Evolutionary conservation across 37 sponge, comb jelly and placozoan species (phyloP).

Genomic region (Axinella damicornis): DNA sequence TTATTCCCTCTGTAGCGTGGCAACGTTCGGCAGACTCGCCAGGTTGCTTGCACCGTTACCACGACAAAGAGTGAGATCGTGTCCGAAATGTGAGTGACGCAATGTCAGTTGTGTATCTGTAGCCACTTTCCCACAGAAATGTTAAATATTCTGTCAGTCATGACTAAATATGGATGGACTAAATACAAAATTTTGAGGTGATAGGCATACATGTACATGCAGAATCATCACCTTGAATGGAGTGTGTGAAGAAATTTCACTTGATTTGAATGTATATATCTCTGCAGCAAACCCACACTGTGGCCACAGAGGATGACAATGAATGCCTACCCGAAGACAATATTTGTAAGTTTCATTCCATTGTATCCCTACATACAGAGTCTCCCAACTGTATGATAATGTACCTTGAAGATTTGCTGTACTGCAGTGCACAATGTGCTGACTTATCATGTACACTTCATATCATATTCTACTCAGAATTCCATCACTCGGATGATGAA

Average conservation of each 20-base stretch:
- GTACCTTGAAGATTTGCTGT: too few species aligned
- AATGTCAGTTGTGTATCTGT: not conserved
- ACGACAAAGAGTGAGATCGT: conserved; percentile 29
- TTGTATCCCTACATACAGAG: too few species aligned
- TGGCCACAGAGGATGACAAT: conserved; percentile 64
- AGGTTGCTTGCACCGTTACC: conserved; percentile 33
- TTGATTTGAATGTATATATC: not conserved
- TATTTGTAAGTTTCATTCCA: conserved; percentile 47
- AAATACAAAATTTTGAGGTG: too few species aligned
- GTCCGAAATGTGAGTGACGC: conserved; percentile 28
- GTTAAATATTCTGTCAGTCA: too few species aligned
- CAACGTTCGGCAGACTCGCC: conserved; percentile 34
- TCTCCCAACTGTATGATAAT: too few species aligned
- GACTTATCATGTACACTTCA: too few species aligned
- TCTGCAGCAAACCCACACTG: conserved; percentile 30
- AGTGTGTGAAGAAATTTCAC: not conserved
- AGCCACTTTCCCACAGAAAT: not conserved
- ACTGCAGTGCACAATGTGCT: too few species aligned
- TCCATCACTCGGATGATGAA: conserved; percentile 41
- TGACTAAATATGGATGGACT: too few species aligned
- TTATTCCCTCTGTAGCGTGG: not conserved
- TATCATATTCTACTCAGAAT: conserved; percentile 18
- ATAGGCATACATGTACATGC: not conserved
- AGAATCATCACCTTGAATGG: too few species aligned
- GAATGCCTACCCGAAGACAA: conserved; percentile 41